These are phyloP conservation scores for Palythoa grandiflora DNA, from an alignment of 92 coral and sea anemone species.

Conservation along the genomic window DNA sequence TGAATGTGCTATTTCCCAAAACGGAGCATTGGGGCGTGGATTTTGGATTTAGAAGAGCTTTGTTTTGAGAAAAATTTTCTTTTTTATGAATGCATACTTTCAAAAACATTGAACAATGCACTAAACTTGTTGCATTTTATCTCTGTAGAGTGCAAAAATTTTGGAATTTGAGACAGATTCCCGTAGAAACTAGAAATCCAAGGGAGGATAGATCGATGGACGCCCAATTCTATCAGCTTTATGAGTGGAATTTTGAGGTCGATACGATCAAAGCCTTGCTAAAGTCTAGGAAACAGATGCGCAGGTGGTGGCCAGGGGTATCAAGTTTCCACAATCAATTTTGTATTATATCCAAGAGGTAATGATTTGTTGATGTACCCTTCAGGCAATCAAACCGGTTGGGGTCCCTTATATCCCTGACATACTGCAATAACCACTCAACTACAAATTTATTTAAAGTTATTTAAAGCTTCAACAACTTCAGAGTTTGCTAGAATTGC, in stretches of 20 bases:
- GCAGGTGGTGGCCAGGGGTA: slow-evolving; percentile 35
- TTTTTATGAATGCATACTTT: too few species aligned
- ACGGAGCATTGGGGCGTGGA: too few species aligned
- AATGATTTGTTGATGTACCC: neutral
- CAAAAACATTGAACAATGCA: too few species aligned
- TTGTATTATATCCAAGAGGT: slow-evolving; percentile 46
- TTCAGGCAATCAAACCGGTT: slow-evolving; percentile 41
- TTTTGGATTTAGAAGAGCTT: too few species aligned
- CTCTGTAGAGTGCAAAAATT: too few species aligned
- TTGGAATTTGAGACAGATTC: slow-evolving; percentile 31
- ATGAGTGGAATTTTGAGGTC: neutral
- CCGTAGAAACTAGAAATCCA: slow-evolving; percentile 31
- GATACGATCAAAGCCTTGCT: neutral
- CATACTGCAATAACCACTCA: slow-evolving; percentile 38
- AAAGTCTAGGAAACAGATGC: slow-evolving; percentile 47
- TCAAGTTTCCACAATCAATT: slow-evolving; percentile 52
- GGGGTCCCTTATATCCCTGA: neutral
- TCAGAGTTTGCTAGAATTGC: slow-evolving; percentile 1
- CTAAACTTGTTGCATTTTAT: too few species aligned
- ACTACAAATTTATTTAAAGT: slow-evolving; percentile 30
- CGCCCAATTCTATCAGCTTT: slow-evolving; percentile 12
- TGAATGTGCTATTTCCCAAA: too few species aligned
- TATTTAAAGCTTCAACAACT: slow-evolving; percentile 7
- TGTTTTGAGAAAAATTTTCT: too few species aligned
- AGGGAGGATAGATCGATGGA: slow-evolving; percentile 2